Percentiles rank a stretch among this genome's conserved stretches.
These are phyloP conservation scores for Galeruca laticollis DNA, from an alignment of 2,888 invertebrate genomes.

Conservation along the genomic window DNA sequence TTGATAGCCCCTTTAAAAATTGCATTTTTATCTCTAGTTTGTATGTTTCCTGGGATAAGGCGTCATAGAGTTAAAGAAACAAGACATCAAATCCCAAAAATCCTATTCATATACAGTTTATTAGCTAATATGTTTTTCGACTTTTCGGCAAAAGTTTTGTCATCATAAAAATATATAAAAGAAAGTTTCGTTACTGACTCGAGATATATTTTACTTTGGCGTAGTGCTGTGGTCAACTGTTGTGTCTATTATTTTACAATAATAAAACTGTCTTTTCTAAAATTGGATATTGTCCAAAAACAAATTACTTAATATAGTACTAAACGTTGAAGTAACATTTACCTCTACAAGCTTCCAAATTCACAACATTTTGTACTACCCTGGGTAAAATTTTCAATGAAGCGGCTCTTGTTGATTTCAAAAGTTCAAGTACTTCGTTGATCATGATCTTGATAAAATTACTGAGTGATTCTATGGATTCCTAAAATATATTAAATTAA, in stretches of 20 bases:
- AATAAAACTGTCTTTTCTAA: no score
- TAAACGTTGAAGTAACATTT: conserved; percentile 39
- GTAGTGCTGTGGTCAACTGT: no score
- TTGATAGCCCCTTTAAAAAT: conserved; percentile 78
- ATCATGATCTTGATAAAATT: conserved; percentile 69
- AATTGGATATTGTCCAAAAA: no score
- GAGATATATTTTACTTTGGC: no score
- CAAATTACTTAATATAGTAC: background rate
- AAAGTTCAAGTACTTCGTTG: conserved; percentile 71
- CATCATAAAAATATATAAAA: no score
- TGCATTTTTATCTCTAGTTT: background rate
- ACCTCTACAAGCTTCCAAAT: conserved; percentile 78
- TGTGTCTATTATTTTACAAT: no score
- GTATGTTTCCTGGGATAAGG: no score
- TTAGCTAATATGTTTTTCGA: no score
- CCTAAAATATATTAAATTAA: conserved; percentile 39
- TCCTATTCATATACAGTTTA: no score
- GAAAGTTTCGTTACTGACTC: no score
- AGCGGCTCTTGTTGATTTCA: conserved; percentile 68
- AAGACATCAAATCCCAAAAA: no score
- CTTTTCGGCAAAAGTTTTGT: no score
- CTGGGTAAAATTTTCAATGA: conserved; percentile 55
- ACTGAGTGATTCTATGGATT: conserved; percentile 42
- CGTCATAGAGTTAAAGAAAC: background rate
- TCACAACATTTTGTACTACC: conserved; percentile 70